phyloP scores from a whole-genome alignment of 2,113 vertebrate species.

The Mirounga angustirostris region DNA sequence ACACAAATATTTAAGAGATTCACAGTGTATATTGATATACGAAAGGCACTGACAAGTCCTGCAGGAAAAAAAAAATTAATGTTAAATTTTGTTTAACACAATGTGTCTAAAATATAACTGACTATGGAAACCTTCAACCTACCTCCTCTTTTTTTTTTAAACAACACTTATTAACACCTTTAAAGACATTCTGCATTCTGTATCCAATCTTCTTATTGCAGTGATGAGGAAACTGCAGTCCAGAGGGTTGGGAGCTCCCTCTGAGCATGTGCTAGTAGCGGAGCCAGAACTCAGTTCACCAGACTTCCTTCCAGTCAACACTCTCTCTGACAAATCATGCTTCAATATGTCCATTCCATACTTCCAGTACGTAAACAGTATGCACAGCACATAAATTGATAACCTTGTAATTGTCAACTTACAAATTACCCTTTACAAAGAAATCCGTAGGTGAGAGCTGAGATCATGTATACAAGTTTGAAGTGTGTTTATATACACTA shows the following conservation, averaged over 20 bases:
- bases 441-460: conserved; percentile 65
- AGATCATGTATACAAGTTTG: conserved; percentile 58
- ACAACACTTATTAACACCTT: background rate
- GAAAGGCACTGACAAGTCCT: conserved; percentile 23
- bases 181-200: background rate
- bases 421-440: conserved; percentile 60
- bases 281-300: background rate
- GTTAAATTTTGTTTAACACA: background rate
- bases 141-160: background rate
- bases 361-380: conserved; percentile 36
- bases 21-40: background rate
- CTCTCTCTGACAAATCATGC: background rate
- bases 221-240: background rate
- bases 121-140: background rate
- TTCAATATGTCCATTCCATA: background rate
- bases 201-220: background rate
- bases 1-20: background rate
- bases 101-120: background rate
- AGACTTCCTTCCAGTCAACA: background rate
- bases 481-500: conserved; percentile 73
- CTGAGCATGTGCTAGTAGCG: background rate
- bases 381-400: conserved; percentile 33
- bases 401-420: conserved; percentile 61
- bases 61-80: background rate
- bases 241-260: background rate